Evolutionary conservation across 2,888 invertebrate genomes (phyloP).

Genomic region (Nudaria mundana): DNA sequence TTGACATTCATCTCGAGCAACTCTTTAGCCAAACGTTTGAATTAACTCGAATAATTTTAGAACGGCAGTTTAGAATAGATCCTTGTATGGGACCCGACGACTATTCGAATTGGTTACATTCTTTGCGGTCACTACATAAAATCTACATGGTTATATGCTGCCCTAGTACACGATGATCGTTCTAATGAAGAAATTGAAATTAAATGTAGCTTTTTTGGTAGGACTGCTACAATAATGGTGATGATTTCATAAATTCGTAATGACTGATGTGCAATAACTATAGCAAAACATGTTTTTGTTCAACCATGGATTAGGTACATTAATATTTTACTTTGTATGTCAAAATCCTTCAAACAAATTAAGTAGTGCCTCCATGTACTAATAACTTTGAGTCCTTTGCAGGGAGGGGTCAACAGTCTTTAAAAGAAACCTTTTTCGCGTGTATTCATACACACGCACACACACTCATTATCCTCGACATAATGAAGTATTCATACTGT

Average conservation of each 20-base stretch:
- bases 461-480: constrained; percentile 23
- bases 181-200: constrained; percentile 45
- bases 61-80: constrained; percentile 42
- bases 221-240: too few species aligned
- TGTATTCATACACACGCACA: constrained; percentile 15
- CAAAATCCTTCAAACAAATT: constrained; percentile 13
- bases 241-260: too few species aligned
- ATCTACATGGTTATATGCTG: constrained; percentile 37
- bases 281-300: too few species aligned
- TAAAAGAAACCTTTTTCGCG: constrained; percentile 29
- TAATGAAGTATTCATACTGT: constrained; percentile 21
- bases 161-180: constrained; percentile 39
- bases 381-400: constrained; percentile 24
- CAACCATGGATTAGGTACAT: too few species aligned
- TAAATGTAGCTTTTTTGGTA: constrained; percentile 21
- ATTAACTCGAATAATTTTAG: constrained; percentile 62
- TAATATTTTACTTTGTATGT: constrained; percentile 20
- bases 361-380: too few species aligned
- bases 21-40: constrained; percentile 72
- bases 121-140: constrained; percentile 33
- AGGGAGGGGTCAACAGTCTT: constrained; percentile 35
- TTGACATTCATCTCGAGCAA: constrained; percentile 79
- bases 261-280: too few species aligned
- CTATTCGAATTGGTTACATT: constrained; percentile 41
- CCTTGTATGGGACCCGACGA: constrained; percentile 30